Base-by-base conservation (phyloP, 2,113 vertebrate genomes). In the Hemiprocne comata region DNA sequence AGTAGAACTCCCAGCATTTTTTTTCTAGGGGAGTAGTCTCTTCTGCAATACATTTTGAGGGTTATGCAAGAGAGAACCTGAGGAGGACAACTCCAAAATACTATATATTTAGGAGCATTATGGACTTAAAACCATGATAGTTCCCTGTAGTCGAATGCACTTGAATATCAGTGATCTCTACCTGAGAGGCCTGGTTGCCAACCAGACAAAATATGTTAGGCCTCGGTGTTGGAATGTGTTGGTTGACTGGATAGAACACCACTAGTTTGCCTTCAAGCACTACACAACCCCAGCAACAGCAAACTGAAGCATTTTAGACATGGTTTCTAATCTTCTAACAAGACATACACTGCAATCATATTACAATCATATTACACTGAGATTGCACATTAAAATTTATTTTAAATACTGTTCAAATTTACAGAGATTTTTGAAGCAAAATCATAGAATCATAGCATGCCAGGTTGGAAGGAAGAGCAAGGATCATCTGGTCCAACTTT, bases 71-170 rank as follows among this genome's bases (percentile, higher is more conserved):
- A 57, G 26, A 67, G 69, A 75, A 67, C 5, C 38, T 71, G 20
- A 65, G 38, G 44, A 64, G 19, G 2, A 34, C 29, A 72, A 11
- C 7, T 60, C 12, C 2, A 40, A 34, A 77, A 38, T 29, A 11
- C 40, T 78, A 14, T 26, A 3, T 2, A 1, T 58, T 75, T 34
- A 24, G 42, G 62, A 42, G 2, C 8, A 36, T 46, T n/a, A 6
- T 33, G 21, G 34, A 23, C 6, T 77, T 38, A 66, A 3, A 58
- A 1, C 38, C 3, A 1, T 42, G 33, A 15, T 3, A 14, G 3
- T 8, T 88, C 20, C 20, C 33, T 24, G 21, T 12, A n/a, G 14
- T 42, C 38, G 29, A 38, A 40, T 1, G 1, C 20, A 2, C 26
- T 65, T 71, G 11, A 70, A 8, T 23, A 25, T 34, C 23, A 44